Evolutionary conservation across 2,113 vertebrate species (phyloP).

Genomic region (Bubo bubo): DNA sequence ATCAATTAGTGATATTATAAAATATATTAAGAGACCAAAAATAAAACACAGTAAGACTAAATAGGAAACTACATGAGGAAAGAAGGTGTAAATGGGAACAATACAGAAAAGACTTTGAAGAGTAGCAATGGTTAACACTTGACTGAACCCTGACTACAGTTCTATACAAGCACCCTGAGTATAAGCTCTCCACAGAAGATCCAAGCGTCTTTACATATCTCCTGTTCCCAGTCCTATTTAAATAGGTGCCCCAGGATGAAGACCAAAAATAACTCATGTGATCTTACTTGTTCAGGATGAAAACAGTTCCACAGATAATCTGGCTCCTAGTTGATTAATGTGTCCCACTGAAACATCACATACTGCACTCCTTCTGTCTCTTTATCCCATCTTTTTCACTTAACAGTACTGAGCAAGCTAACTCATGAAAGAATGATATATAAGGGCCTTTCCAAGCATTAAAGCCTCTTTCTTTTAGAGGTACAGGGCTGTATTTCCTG

Average conservation of each 20-base stretch:
- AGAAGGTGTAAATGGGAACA: not conserved
- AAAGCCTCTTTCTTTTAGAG: not conserved
- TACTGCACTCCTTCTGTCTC: not conserved
- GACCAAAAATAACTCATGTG: not conserved
- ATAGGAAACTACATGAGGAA: not conserved
- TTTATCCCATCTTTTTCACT: not conserved
- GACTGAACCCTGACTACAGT: not conserved
- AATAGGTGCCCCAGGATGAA: not conserved
- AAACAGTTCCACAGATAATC: not conserved
- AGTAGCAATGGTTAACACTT: not conserved
- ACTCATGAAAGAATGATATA: not conserved
- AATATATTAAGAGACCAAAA: not conserved
- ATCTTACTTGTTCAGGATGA: not conserved
- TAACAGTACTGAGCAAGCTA: not conserved
- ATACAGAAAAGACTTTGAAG: not conserved
- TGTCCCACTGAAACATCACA: not conserved
- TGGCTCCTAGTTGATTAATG: not conserved
- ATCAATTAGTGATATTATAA: not conserved
- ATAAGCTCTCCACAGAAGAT: not conserved
- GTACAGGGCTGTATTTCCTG: not conserved
- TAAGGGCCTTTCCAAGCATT: not conserved
- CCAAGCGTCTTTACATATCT: not conserved
- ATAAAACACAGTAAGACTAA: not conserved
- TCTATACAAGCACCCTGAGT: not conserved
- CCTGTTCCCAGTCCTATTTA: not conserved